phyloP scores from a whole-genome alignment of 2,113 vertebrate species.

The Halichoerus grypus region DNA sequence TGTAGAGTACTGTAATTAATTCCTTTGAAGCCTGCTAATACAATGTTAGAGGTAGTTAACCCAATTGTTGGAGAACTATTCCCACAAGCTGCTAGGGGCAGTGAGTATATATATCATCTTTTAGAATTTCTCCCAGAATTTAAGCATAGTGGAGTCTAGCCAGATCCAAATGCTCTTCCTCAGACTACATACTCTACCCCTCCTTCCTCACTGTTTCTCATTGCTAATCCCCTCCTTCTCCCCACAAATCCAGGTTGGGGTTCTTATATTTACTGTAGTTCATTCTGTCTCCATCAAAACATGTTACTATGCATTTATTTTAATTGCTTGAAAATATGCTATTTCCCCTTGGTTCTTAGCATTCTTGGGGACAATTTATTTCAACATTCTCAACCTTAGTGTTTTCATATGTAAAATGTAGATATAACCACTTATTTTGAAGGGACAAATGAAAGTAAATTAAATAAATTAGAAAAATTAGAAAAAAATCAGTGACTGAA shows the following conservation, averaged over 20 bases:
- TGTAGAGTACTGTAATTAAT: slow-evolving; percentile 30
- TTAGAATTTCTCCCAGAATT: background rate
- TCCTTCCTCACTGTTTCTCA: background rate
- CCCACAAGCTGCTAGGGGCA: background rate
- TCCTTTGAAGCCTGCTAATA: slow-evolving; percentile 29
- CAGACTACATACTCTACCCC: background rate
- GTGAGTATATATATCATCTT: background rate
- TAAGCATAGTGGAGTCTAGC: background rate
- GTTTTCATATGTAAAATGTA: background rate
- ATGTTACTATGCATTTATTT: background rate
- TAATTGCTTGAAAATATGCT: background rate
- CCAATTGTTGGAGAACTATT: background rate
- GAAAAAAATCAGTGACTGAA: background rate
- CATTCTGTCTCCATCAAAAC: background rate
- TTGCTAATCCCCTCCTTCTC: accelerated
- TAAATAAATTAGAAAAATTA: background rate
- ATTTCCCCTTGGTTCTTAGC: background rate
- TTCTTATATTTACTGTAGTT: background rate
- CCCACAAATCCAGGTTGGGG: background rate
- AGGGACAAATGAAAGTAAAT: background rate
- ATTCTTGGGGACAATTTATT: background rate
- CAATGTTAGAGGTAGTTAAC: background rate
- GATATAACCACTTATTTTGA: background rate
- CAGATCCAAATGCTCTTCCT: background rate
- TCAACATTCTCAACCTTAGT: background rate